Evolutionary conservation across 2,797 vertebrate species (phyloP).

Genomic region (Oreochromis mossambicus): DNA sequence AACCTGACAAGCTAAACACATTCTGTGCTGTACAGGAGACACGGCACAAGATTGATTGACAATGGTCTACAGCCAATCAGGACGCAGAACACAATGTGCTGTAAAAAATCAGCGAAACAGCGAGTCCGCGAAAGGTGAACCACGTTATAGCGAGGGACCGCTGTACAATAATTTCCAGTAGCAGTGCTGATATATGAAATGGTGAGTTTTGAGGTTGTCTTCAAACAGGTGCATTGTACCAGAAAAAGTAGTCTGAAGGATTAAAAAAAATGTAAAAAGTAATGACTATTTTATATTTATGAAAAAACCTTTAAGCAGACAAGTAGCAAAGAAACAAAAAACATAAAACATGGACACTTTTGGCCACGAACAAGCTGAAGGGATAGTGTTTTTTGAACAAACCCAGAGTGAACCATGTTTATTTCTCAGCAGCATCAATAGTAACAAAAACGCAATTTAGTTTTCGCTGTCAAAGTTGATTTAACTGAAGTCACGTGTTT

Average conservation of each 20-base stretch:
- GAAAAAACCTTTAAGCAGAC: not conserved
- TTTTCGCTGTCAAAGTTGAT: accelerated
- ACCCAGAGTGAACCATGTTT: not conserved
- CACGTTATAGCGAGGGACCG: accelerated
- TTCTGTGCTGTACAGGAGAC: not conserved
- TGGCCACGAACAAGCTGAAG: not conserved
- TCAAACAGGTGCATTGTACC: not conserved
- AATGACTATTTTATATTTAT: accelerated
- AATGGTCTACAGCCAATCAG: not conserved
- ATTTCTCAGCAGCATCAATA: not conserved
- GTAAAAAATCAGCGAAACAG: not conserved
- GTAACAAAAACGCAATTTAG: not conserved
- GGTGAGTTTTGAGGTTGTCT: not conserved
- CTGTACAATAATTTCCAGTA: accelerated
- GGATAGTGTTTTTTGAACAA: not conserved
- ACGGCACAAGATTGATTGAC: accelerated
- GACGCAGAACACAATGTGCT: accelerated
- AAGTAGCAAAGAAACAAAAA: not conserved
- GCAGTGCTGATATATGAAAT: not conserved
- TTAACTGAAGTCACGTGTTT: not conserved
- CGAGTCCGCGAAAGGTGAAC: accelerated
- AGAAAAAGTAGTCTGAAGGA: not conserved
- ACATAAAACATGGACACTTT: accelerated
- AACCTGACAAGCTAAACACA: accelerated
- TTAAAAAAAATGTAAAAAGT: accelerated